These are phyloP conservation scores for Dolichomitus sp. DNA, from an alignment of 2,888 invertebrate genomes.

Conservation along the genomic window DNA sequence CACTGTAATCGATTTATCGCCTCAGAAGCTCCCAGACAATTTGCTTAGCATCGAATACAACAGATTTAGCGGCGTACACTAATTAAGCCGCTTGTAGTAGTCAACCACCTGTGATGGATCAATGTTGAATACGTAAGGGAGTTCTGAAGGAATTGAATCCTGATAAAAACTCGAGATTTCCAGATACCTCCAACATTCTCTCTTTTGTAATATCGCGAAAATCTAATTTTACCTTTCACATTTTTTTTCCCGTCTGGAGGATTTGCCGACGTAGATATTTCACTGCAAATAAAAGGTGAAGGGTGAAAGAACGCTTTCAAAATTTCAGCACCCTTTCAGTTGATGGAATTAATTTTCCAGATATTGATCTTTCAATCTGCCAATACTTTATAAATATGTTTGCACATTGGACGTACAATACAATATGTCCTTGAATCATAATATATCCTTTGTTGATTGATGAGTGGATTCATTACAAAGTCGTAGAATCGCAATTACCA, in stretches of 20 bases:
- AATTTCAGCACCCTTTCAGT: background rate
- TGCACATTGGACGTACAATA: background rate
- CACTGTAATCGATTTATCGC: constrained; percentile 15
- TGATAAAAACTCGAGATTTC: background rate
- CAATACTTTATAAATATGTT: background rate
- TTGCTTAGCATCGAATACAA: background rate
- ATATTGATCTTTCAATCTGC: background rate
- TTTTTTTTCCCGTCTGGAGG: background rate
- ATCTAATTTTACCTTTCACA: background rate
- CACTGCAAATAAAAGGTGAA: background rate
- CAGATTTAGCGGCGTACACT: background rate
- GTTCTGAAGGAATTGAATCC: background rate
- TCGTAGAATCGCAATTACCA: background rate
- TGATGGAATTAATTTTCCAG: background rate
- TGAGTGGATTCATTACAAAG: background rate
- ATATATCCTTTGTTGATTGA: background rate
- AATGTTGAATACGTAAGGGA: constrained; percentile 24
- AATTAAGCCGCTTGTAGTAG: constrained; percentile 57
- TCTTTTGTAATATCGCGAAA: background rate
- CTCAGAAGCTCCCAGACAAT: background rate
- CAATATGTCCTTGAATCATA: background rate
- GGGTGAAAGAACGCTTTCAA: background rate
- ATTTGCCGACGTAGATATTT: background rate
- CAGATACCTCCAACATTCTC: background rate
- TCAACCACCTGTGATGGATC: constrained; percentile 56